Percentiles rank a stretch among this genome's conserved stretches.
Evolutionary conservation across 1,140 invertebrate genomes (phyloP).

Genomic region (Zaprionus tsacasi): DNA sequence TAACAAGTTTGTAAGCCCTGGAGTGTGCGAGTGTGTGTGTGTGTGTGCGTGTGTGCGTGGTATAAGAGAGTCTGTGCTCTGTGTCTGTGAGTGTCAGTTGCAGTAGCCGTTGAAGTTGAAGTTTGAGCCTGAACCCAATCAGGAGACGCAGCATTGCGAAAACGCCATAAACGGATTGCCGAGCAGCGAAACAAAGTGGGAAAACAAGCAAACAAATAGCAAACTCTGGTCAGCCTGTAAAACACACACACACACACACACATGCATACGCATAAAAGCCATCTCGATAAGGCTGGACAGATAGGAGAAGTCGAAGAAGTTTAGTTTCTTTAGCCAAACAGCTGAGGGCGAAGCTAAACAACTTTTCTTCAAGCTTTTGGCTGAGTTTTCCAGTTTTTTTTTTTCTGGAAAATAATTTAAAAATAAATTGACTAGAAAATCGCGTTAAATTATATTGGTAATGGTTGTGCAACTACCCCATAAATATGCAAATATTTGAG

Average conservation of each 20-base stretch:
- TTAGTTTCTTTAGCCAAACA: background rate
- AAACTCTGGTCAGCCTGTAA: constrained; percentile 37
- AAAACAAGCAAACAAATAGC: constrained; percentile 37
- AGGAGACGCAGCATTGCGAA: constrained; percentile 18
- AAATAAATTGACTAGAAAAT: background rate
- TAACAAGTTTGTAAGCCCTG: constrained; percentile 5
- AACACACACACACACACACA: background rate
- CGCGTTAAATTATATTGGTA: background rate
- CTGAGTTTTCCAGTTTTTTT: background rate
- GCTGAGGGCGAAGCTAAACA: background rate
- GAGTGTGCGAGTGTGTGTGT: background rate
- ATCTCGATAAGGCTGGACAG: background rate
- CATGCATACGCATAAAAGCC: background rate
- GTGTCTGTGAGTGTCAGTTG: constrained; percentile 27
- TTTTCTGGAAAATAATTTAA: background rate
- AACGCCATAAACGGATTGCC: constrained; percentile 28
- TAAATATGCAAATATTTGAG: background rate
- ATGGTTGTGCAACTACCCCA: too few species aligned
- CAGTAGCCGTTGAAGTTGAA: constrained; percentile 30
- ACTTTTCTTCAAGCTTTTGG: background rate
- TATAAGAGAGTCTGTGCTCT: background rate
- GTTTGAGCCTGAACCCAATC: constrained; percentile 26
- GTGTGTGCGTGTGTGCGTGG: constrained; percentile 2
- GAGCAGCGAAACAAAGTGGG: constrained; percentile 6
- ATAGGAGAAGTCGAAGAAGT: constrained; percentile 1